Conservation (phyloP, 2,113 vertebrate species). For the Rhinopithecus roxellana region DNA sequence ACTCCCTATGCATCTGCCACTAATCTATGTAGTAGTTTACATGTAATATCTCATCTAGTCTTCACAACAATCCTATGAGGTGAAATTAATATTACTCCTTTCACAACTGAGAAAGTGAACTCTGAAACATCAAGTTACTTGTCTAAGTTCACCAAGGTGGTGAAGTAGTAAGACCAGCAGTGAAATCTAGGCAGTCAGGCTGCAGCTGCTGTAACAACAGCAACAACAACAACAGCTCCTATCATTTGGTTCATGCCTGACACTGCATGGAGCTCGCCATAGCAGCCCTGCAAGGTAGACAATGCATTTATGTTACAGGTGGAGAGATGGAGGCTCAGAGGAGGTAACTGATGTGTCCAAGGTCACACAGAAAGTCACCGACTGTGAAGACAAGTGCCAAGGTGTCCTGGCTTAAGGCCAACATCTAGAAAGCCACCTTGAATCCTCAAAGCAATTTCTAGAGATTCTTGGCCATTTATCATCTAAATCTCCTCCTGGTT, state of each 20-base stretch:
- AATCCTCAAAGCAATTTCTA: background rate
- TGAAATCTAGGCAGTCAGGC: background rate
- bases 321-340: background rate
- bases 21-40: background rate
- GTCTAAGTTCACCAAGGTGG: background rate
- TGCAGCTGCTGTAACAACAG: too few relatives aligned
- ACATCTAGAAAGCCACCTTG: background rate
- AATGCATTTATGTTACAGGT: background rate
- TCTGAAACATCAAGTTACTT: background rate
- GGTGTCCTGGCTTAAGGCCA: background rate
- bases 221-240: background rate
- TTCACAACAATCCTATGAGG: background rate
- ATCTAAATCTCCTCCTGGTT: background rate
- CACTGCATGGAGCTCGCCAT: accelerated
- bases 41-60: background rate
- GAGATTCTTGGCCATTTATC: background rate
- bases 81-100: background rate
- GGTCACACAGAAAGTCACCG: background rate
- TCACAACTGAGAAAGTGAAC: background rate
- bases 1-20: too few relatives aligned
- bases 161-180: background rate
- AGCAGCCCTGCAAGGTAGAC: background rate
- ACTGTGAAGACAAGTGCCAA: background rate
- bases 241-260: accelerated
- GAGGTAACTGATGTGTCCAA: background rate